Evolutionary conservation across 2,888 invertebrate species (phyloP).

Genomic region (Erannis defoliaria): DNA sequence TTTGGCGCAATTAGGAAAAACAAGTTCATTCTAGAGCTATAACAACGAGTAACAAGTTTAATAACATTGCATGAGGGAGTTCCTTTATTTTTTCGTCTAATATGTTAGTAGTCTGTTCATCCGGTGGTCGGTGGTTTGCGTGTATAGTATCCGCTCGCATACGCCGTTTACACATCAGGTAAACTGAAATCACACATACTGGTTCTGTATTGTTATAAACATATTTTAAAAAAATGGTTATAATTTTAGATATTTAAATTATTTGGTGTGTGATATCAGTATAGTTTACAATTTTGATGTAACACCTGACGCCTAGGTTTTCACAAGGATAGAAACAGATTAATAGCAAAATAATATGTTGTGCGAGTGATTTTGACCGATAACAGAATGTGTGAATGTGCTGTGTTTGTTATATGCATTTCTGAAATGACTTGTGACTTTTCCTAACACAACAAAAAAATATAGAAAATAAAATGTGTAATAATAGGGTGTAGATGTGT

Average conservation of each 20-base stretch:
- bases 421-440: conserved; percentile 35
- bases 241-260: not conserved
- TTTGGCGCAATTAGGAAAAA: not conserved
- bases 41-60: not conserved
- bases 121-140: not conserved
- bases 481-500: not conserved
- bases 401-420: conserved; percentile 35
- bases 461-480: too few species aligned
- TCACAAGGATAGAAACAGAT: not conserved
- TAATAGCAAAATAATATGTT: not conserved
- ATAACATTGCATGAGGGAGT: not conserved
- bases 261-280: not conserved
- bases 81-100: not conserved
- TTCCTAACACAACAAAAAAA: conserved; percentile 3
- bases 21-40: not conserved
- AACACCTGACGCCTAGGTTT: not conserved
- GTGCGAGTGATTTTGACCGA: conserved; percentile 20
- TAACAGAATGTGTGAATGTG: conserved; percentile 45
- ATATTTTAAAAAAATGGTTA: not conserved
- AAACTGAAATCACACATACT: conserved; percentile 21
- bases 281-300: not conserved
- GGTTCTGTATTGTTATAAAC: not conserved
- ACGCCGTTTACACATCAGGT: not conserved
- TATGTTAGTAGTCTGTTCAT: conserved; percentile 1
- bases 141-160: conserved; percentile 4